These are phyloP conservation scores for Vanacampus margaritifer DNA, from an alignment of 2,113 vertebrate genomes.

Conservation along the genomic window DNA sequence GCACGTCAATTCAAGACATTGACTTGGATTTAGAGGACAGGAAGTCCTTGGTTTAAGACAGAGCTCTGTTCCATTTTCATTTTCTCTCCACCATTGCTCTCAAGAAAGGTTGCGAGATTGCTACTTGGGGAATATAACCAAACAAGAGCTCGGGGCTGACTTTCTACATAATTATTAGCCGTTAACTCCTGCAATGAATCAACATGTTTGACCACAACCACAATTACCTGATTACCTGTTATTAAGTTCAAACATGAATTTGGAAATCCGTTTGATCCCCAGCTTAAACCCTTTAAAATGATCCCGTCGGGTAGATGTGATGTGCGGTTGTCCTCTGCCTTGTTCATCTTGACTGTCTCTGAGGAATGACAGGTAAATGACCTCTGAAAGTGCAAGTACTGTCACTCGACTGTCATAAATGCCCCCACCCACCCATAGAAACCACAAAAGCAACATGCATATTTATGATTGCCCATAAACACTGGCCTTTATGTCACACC, in stretches of 20 bases:
- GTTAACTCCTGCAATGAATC: not conserved
- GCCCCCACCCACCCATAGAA: slow-evolving; percentile 31
- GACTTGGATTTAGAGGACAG: too few species aligned
- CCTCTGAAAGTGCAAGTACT: slow-evolving; percentile 67
- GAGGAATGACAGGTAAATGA: slow-evolving; percentile 70
- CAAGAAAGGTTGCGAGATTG: too few species aligned
- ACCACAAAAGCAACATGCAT: slow-evolving; percentile 63
- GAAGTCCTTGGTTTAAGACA: too few species aligned
- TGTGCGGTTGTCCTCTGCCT: slow-evolving; percentile 52
- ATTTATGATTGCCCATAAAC: slow-evolving; percentile 72
- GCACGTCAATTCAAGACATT: too few species aligned
- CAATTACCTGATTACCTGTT: not conserved
- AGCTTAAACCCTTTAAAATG: slow-evolving; percentile 27
- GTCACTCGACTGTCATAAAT: slow-evolving; percentile 68
- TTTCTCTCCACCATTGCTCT: too few species aligned
- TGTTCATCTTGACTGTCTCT: slow-evolving; percentile 55
- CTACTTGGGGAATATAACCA: too few species aligned
- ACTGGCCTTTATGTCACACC: slow-evolving; percentile 60
- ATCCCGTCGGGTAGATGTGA: slow-evolving; percentile 15
- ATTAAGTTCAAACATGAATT: slow-evolving; percentile 1
- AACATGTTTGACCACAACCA: not conserved
- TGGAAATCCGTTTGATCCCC: slow-evolving; percentile 5
- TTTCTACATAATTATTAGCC: not conserved
- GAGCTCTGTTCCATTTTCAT: too few species aligned
- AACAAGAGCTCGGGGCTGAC: too few species aligned